Percentiles rank a stretch among this genome's conserved stretches.
Conservation (phyloP, 2,888 invertebrate species). For the Pomacea canaliculata region DNA sequence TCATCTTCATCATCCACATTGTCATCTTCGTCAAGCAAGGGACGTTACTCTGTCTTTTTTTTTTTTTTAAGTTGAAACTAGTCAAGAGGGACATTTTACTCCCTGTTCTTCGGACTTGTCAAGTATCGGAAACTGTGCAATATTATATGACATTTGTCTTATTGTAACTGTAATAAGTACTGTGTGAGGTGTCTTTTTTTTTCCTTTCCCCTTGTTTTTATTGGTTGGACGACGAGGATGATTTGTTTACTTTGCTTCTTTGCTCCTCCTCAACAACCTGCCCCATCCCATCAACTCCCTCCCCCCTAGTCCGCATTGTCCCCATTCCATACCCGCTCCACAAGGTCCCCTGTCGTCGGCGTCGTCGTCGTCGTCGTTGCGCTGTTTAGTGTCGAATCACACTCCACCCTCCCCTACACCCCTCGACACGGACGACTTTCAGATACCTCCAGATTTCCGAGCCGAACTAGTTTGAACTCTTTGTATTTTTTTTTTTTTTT, state of each 20-base stretch:
- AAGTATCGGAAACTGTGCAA: constrained; percentile 4
- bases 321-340: too few species aligned
- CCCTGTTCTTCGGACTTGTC: background rate
- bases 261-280: background rate
- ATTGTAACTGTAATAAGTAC: background rate
- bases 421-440: too few species aligned
- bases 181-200: background rate
- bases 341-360: too few species aligned
- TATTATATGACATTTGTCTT: background rate
- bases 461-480: background rate
- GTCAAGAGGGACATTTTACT: background rate
- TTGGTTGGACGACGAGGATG: background rate
- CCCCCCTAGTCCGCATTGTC: background rate
- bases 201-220: background rate
- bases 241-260: background rate
- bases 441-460: too few species aligned
- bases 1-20: constrained; percentile 1
- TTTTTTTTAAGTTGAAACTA: background rate
- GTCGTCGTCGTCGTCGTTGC: too few species aligned
- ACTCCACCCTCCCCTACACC: too few species aligned
- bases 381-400: too few species aligned
- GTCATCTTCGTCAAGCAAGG: background rate
- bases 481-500: background rate
- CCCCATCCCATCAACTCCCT: background rate
- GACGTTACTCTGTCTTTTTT: too few species aligned